Percentiles rank a stretch among this genome's conserved stretches.
Evolutionary conservation across 2,888 invertebrate species (phyloP).

Genomic region (Drosophila cracens): DNA sequence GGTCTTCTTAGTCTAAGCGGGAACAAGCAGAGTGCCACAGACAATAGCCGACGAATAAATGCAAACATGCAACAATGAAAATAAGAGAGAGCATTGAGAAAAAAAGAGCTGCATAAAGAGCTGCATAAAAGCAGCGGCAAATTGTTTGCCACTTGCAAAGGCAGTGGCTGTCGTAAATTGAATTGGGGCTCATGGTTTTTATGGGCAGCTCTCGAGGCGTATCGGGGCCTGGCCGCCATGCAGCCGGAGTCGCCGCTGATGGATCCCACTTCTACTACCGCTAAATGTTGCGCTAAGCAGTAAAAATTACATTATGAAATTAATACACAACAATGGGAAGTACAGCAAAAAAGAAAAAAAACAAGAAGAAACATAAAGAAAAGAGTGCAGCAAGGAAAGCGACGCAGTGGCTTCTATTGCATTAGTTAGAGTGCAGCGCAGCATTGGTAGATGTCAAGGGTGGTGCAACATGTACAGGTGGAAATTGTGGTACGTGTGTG

Average conservation of each 20-base stretch:
- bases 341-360: conserved; percentile 6
- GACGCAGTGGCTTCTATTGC: conserved; percentile 43
- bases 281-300: conserved; percentile 60
- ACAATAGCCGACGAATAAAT: conserved; percentile 23
- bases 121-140: conserved; percentile 33
- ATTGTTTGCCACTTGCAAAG: conserved; percentile 38
- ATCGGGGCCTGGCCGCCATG: conserved; percentile 14
- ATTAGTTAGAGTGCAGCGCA: conserved; percentile 54
- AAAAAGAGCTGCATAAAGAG: neutral
- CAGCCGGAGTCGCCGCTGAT: conserved; percentile 19
- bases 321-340: conserved; percentile 53
- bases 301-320: conserved; percentile 69
- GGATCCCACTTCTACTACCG: conserved; percentile 18
- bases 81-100: neutral
- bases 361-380: neutral
- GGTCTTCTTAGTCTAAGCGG: conserved; percentile 1
- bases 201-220: conserved; percentile 40
- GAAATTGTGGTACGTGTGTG: conserved; percentile 42
- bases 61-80: conserved; percentile 20
- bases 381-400: conserved; percentile 29
- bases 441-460: conserved; percentile 6
- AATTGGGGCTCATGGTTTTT: conserved; percentile 43
- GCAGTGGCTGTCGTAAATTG: conserved; percentile 36
- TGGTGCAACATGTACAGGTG: conserved; percentile 1
- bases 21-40: conserved; percentile 7